A percentile compares a stretch with the other conserved stretches of the same genome.
Conservation (phyloP, 2,888 invertebrate genomes). For the Stenchaetothrips biformis region DNA sequence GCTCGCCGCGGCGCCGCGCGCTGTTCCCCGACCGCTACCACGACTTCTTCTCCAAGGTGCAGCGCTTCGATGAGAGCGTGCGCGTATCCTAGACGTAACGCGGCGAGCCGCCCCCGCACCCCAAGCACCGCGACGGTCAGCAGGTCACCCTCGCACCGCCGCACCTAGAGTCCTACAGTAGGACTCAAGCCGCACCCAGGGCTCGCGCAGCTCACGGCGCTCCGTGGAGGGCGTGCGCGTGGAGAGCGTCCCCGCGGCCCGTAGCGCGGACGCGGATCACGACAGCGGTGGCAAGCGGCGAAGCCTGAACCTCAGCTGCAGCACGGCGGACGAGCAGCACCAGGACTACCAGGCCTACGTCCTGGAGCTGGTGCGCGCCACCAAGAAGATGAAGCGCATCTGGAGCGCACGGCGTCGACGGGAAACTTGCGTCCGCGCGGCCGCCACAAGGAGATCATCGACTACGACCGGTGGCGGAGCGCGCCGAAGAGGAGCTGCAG, state of each 20-base stretch:
- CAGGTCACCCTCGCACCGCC: neutral
- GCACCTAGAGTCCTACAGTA: neutral
- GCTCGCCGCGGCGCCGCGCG: constrained; percentile 46
- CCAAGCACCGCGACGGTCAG: too few species aligned
- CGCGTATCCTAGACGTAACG: constrained; percentile 47
- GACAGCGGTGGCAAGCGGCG: constrained; percentile 28
- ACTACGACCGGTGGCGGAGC: constrained; percentile 86
- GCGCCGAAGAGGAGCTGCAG: constrained; percentile 76
- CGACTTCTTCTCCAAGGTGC: constrained; percentile 8
- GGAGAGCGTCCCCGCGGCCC: constrained; percentile 53
- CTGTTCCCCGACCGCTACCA: too few species aligned
- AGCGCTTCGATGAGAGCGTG: constrained; percentile 45
- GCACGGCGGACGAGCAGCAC: constrained; percentile 41
- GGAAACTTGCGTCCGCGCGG: constrained; percentile 62
- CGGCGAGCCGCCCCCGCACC: constrained; percentile 54
- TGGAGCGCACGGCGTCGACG: constrained; percentile 71
- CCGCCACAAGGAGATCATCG: constrained; percentile 76
- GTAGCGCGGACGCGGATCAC: constrained; percentile 62
- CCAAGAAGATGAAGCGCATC: constrained; percentile 70
- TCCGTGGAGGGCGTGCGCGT: constrained; percentile 44
- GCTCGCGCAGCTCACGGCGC: neutral
- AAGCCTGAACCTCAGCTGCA: constrained; percentile 26
- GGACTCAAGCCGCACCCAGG: neutral
- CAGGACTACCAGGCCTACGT: constrained; percentile 66
- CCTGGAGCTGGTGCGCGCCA: constrained; percentile 57